Evolutionary conservation across 2,888 invertebrate genomes (phyloP).

Genomic region (Aleiodes testaceus): DNA sequence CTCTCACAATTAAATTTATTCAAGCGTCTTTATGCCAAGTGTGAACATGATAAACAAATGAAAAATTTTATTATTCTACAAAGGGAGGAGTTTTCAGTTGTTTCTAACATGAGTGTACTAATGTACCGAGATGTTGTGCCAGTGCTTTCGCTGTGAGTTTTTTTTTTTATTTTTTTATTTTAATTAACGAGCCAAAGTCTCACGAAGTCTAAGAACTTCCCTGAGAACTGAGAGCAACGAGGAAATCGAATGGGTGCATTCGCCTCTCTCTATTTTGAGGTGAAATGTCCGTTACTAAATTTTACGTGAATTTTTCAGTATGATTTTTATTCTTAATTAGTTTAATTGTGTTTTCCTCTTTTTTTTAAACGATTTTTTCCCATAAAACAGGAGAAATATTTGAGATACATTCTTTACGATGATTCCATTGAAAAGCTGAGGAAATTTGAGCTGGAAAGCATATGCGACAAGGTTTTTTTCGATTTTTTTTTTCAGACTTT

Average conservation of each 20-base stretch:
- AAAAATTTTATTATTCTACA: background rate
- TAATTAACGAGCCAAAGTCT: slow-evolving; percentile 63
- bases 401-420: too few relatives aligned
- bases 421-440: too few relatives aligned
- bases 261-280: slow-evolving; percentile 32
- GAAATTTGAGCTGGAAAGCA: too few relatives aligned
- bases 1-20: too few relatives aligned
- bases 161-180: slow-evolving; percentile 48
- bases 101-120: slow-evolving; percentile 32
- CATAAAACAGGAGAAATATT: background rate
- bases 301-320: background rate
- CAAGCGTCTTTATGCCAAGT: background rate
- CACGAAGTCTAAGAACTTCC: slow-evolving; percentile 60
- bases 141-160: slow-evolving; percentile 57
- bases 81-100: background rate
- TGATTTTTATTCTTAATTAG: background rate
- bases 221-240: slow-evolving; percentile 57
- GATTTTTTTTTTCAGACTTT: too few relatives aligned
- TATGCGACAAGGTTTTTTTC: too few relatives aligned
- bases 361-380: slow-evolving; percentile 25
- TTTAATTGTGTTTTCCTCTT: slow-evolving; percentile 30
- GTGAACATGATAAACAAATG: slow-evolving; percentile 1
- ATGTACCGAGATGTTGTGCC: slow-evolving; percentile 23
- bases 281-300: background rate
- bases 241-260: slow-evolving; percentile 47